A percentile compares a stretch with the other conserved stretches of the same genome.
phyloP scores from a whole-genome alignment of 2,888 invertebrate species.

The Gasteruption jaculator region DNA sequence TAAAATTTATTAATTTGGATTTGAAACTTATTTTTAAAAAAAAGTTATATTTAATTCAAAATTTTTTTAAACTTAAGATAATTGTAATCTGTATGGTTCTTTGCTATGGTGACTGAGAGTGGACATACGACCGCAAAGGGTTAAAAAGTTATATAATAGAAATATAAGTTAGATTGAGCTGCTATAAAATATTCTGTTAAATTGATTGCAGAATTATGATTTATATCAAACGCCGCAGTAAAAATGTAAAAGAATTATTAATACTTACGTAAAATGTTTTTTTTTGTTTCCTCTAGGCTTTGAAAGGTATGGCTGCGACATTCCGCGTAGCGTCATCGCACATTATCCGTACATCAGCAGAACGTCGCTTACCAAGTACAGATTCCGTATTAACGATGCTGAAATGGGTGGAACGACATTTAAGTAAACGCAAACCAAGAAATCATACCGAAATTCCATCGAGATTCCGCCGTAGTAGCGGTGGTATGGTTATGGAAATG shows the following conservation, averaged over 20 bases:
- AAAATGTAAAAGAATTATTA: neutral
- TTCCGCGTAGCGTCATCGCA: conserved; percentile 83
- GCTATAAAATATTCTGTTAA: neutral
- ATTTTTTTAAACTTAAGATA: too few species aligned
- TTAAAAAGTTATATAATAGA: too few species aligned
- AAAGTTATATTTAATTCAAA: too few species aligned
- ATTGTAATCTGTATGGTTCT: too few species aligned
- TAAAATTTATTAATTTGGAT: too few species aligned
- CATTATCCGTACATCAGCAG: conserved; percentile 82
- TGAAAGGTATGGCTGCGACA: conserved; percentile 90
- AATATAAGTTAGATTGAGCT: neutral
- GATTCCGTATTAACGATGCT: conserved; percentile 86
- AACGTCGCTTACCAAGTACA: conserved; percentile 80
- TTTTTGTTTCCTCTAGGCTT: conserved; percentile 57
- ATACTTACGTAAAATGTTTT: conserved; percentile 1
- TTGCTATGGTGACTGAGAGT: too few species aligned
- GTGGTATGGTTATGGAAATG: conserved; percentile 75
- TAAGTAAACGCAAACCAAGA: conserved; percentile 71
- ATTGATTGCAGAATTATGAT: conserved; percentile 1
- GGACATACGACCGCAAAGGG: too few species aligned
- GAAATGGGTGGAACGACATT: conserved; percentile 85
- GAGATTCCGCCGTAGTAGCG: conserved; percentile 55
- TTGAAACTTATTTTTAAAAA: too few species aligned
- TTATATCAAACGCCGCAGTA: too few species aligned
- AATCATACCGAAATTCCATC: conserved; percentile 44